phyloP scores from a whole-genome alignment of 53 echinoderm and acorn worm species.

The Holothuria scabra region DNA sequence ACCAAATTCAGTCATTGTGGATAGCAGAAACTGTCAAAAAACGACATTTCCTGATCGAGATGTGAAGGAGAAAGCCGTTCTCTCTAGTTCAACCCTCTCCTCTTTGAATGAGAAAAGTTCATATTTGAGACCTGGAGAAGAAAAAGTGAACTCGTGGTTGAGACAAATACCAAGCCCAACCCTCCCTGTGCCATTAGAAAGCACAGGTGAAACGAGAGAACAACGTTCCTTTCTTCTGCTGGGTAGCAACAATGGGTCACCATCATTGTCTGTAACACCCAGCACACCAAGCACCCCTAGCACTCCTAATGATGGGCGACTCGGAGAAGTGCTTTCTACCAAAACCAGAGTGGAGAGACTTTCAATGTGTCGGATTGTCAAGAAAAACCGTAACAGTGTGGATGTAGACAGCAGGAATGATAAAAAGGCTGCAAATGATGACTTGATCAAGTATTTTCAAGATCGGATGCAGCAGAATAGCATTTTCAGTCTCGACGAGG shows the following conservation, averaged over 20 bases:
- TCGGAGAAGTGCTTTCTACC: slow-evolving; percentile 59
- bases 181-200: slow-evolving; percentile 21
- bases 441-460: slow-evolving; percentile 45
- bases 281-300: slow-evolving; percentile 88
- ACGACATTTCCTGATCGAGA: slow-evolving; percentile 27
- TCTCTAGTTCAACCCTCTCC: slow-evolving; percentile 29
- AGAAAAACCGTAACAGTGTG: slow-evolving; percentile 73
- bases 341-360: slow-evolving; percentile 65
- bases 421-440: slow-evolving; percentile 47
- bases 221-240: slow-evolving; percentile 16
- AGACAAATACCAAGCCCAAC: slow-evolving; percentile 52
- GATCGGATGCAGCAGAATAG: slow-evolving; percentile 73
- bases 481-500: slow-evolving; percentile 92
- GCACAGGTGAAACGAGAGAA: slow-evolving; percentile 10
- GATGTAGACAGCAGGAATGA: slow-evolving; percentile 63
- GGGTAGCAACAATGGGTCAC: slow-evolving; percentile 12
- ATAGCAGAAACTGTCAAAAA: slow-evolving; percentile 20
- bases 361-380: slow-evolving; percentile 78
- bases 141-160: slow-evolving; percentile 39
- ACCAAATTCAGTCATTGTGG: slow-evolving; percentile 1
- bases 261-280: slow-evolving; percentile 79
- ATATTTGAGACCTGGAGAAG: slow-evolving; percentile 33
- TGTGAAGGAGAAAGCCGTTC: slow-evolving; percentile 28
- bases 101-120: slow-evolving; percentile 37
- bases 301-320: slow-evolving; percentile 65